Conservation (phyloP, 2,113 vertebrate species). For the Corythoichthys intestinalis region DNA sequence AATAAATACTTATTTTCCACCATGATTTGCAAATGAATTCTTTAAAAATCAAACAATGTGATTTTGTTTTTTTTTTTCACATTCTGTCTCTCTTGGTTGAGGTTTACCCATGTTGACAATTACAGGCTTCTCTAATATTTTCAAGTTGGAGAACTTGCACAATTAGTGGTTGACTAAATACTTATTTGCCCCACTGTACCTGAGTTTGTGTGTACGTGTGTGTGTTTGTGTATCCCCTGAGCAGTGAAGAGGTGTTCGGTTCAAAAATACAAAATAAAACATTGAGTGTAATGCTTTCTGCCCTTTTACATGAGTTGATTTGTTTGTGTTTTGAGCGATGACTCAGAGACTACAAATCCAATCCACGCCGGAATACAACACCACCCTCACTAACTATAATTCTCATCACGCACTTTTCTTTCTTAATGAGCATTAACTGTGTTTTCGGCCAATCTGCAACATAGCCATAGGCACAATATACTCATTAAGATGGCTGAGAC, state of each 20-base stretch:
- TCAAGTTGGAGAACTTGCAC: no score
- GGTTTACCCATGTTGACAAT: no score
- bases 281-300: neutral
- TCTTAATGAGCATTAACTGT: conserved; percentile 14
- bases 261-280: conserved; percentile 8
- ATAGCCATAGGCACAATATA: neutral
- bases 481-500: no score
- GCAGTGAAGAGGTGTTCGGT: neutral
- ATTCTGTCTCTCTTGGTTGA: no score
- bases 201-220: neutral
- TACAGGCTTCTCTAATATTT: no score
- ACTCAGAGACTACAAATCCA: conserved; percentile 10
- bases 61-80: no score
- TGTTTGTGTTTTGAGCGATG: conserved; percentile 8
- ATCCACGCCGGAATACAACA: conserved; percentile 8
- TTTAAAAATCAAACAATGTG: no score
- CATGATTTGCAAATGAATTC: no score
- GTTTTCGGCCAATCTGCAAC: conserved; percentile 11
- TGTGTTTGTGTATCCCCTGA: neutral
- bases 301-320: conserved; percentile 10
- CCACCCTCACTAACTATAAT: neutral
- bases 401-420: neutral
- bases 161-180: no score
- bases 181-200: no score
- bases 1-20: no score